These are phyloP conservation scores for Euleptes europaea DNA, from an alignment of 2,113 vertebrate species.

Conservation along the genomic window DNA sequence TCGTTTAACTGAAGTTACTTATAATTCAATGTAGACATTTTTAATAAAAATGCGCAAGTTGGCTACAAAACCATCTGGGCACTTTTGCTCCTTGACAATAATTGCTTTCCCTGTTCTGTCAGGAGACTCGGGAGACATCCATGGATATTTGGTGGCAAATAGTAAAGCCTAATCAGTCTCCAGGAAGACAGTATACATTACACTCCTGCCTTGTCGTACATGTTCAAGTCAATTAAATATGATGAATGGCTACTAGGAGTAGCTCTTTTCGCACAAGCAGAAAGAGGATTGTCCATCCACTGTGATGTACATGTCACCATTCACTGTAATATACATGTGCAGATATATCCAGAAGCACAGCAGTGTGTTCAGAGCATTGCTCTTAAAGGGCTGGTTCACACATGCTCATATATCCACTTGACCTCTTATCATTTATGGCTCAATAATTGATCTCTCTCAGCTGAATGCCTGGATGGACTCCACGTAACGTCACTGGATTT, in stretches of 20 bases:
- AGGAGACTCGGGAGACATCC: constrained; percentile 64
- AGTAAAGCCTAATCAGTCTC: constrained; percentile 76
- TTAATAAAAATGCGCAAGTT: constrained; percentile 60
- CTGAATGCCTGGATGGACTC: neutral
- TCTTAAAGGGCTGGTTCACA: neutral
- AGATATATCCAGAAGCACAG: neutral
- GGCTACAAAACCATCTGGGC: constrained; percentile 65
- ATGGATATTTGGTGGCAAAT: constrained; percentile 66
- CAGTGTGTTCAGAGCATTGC: constrained; percentile 31
- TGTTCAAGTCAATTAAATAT: constrained; percentile 83
- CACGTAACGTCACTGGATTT: neutral
- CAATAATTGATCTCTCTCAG: neutral
- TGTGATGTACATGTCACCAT: constrained; percentile 31
- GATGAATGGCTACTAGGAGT: constrained; percentile 73
- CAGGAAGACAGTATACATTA: constrained; percentile 78
- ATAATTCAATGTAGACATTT: constrained; percentile 62
- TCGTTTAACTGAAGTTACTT: constrained; percentile 48
- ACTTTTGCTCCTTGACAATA: constrained; percentile 76
- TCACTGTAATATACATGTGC: constrained; percentile 51
- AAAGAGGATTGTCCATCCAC: neutral
- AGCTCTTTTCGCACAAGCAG: neutral
- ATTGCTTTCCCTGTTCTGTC: constrained; percentile 73
- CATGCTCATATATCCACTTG: neutral
- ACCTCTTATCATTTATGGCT: neutral
- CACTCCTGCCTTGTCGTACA: constrained; percentile 74